Evolutionary conservation across 2,113 vertebrate genomes (phyloP), one percentile per base, ranked within the genome.

Genomic region (Lamprotornis superbus): DNA sequence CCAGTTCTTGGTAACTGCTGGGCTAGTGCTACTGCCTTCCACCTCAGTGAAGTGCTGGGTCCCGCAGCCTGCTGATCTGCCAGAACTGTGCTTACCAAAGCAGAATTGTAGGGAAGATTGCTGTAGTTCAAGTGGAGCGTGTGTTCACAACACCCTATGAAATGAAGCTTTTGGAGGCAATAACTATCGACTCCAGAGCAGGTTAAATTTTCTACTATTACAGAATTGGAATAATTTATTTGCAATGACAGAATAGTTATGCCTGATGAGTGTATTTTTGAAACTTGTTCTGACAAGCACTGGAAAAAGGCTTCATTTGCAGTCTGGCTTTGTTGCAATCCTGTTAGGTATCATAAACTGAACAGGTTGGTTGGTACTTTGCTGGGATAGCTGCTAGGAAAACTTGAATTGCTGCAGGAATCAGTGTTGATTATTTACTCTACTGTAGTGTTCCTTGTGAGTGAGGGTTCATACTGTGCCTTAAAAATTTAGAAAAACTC

Each of bases 21-120:
- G 42, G 27, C 12, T 27, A 8, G 23, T 22, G 39, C 47, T 42
- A 1, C 31, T 56, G 74, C 20, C 33, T 23, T 1, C 6, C 49
- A 0, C n/a, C 18, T 33, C 56, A 19, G 0, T 4, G 53, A 31
- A 74, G n/a, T 11, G n/a, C n/a, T 49, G 46, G 7, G 13, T 39
- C 15, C 21, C 33, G 49, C 82, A 11, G 28, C 18, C 31, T 35
- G 68, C 19, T 39, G 25, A 3, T 74, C 28, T 37, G 39, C 23
- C 30, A 17, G 67, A 81, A 9, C 21, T 35, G 2, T 18, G 30
- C 30, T 76, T 24, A 22, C 27, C 60, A 24, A 60, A 52, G 40
- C 47, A 37, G 15, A 82, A 53, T 37, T 87, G 35, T 0, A 4
- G 3, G 20, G 77, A 37, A 27, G 13, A 47, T 37, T 40, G 4